Conservation (phyloP, 2,888 invertebrate species). For the Himalopsyche anomala region DNA sequence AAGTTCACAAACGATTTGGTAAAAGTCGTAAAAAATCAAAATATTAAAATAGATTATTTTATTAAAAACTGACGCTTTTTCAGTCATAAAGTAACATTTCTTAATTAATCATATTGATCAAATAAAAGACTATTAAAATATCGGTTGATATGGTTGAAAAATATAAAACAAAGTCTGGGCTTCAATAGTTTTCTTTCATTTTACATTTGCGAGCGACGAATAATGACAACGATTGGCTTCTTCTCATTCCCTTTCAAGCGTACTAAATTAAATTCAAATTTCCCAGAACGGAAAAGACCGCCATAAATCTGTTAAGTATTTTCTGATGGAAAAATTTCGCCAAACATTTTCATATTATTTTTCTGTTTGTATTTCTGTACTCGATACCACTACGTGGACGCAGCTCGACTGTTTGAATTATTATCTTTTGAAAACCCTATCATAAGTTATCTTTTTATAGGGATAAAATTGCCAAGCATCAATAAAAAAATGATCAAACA, state of each 20-base stretch:
- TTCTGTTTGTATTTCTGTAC: not conserved
- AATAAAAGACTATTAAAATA: not conserved
- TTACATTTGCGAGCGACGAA: not conserved
- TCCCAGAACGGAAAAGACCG: constrained; percentile 18
- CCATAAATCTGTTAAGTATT: constrained; percentile 1
- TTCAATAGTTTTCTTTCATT: not conserved
- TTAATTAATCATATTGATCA: not conserved
- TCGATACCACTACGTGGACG: not conserved
- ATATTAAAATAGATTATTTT: no score
- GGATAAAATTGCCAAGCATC: no score
- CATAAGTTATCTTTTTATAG: no score
- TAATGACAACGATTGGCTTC: constrained; percentile 1
- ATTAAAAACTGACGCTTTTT: no score
- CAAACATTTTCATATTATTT: not conserved
- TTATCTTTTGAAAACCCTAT: no score
- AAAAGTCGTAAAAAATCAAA: no score
- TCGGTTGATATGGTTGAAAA: not conserved
- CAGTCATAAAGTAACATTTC: no score
- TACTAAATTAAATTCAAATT: constrained; percentile 26
- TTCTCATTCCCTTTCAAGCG: not conserved
- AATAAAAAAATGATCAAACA: no score
- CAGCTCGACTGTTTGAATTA: no score
- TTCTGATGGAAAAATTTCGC: not conserved
- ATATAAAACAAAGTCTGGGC: not conserved
- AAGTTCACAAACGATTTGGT: no score